These are phyloP conservation scores for Triplophysa bombifrons DNA, from an alignment of 2,797 vertebrate genomes.

Conservation along the genomic window DNA sequence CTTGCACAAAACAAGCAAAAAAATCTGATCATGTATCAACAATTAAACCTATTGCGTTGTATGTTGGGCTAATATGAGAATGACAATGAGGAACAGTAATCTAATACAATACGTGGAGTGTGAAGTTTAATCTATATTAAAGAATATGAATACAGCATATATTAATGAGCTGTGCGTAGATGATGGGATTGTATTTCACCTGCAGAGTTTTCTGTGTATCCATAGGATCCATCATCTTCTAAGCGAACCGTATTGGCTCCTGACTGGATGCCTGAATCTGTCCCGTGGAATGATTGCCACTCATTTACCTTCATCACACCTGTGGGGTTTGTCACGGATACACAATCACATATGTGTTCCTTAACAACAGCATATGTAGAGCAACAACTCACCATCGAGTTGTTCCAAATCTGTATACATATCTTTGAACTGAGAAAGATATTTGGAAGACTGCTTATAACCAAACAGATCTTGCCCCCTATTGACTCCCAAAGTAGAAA, in stretches of 20 bases:
- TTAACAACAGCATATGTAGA: background rate
- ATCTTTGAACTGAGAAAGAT: too few relatives aligned
- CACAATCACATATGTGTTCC: background rate
- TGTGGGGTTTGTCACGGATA: constrained; percentile 67
- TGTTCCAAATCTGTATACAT: too few relatives aligned
- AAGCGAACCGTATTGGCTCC: constrained; percentile 72
- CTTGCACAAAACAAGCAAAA: too few relatives aligned
- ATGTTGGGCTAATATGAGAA: too few relatives aligned
- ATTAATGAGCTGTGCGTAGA: background rate
- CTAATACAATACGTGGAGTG: too few relatives aligned
- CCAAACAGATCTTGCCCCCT: too few relatives aligned
- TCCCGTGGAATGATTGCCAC: constrained; percentile 69
- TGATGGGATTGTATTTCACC: constrained; percentile 59
- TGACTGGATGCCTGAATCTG: constrained; percentile 78
- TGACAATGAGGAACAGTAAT: too few relatives aligned
- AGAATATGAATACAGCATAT: background rate
- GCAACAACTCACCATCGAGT: background rate
- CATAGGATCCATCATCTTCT: constrained; percentile 63
- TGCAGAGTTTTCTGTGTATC: constrained; percentile 59
- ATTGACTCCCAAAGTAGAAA: too few relatives aligned
- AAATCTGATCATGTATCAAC: too few relatives aligned
- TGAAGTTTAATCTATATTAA: too few relatives aligned
- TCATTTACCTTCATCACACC: constrained; percentile 67
- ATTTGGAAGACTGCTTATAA: too few relatives aligned
- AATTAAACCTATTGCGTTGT: too few relatives aligned